Conservation (phyloP, 2,888 invertebrate species). For the Elegia similella region DNA sequence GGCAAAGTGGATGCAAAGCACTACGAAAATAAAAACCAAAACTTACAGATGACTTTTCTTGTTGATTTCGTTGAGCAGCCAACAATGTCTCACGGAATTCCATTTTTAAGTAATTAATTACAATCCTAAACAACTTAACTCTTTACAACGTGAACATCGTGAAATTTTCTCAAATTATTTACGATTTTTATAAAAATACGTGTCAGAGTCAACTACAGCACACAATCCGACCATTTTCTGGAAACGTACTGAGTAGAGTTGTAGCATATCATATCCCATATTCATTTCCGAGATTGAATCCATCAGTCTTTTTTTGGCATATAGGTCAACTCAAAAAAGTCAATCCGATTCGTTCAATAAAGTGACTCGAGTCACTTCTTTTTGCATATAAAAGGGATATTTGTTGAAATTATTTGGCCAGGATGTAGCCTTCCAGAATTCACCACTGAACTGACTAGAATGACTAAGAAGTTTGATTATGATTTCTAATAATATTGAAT, state of each 20-base stretch:
- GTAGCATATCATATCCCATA: slow-evolving; percentile 20
- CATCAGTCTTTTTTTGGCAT: neutral
- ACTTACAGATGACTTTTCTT: slow-evolving; percentile 79
- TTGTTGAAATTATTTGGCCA: no score
- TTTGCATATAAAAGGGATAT: no score
- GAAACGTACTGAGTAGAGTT: slow-evolving; percentile 70
- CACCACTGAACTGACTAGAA: no score
- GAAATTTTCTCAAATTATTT: slow-evolving; percentile 59
- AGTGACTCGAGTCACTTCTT: no score
- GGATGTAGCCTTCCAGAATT: no score
- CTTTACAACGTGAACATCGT: slow-evolving; percentile 37
- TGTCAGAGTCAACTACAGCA: slow-evolving; percentile 66
- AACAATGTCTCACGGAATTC: slow-evolving; percentile 75
- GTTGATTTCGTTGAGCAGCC: slow-evolving; percentile 77
- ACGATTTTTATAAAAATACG: slow-evolving; percentile 69
- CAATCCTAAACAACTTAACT: slow-evolving; percentile 21
- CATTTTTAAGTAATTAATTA: slow-evolving; percentile 46
- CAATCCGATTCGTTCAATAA: no score
- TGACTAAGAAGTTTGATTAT: no score
- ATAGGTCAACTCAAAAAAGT: no score
- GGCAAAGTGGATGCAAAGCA: slow-evolving; percentile 25
- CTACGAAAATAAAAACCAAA: slow-evolving; percentile 36
- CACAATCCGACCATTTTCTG: slow-evolving; percentile 77
- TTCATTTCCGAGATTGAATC: slow-evolving; percentile 4
- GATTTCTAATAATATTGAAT: no score